phyloP scores from a whole-genome alignment of 1,140 invertebrate genomes.

The Bombus pyrosoma region DNA sequence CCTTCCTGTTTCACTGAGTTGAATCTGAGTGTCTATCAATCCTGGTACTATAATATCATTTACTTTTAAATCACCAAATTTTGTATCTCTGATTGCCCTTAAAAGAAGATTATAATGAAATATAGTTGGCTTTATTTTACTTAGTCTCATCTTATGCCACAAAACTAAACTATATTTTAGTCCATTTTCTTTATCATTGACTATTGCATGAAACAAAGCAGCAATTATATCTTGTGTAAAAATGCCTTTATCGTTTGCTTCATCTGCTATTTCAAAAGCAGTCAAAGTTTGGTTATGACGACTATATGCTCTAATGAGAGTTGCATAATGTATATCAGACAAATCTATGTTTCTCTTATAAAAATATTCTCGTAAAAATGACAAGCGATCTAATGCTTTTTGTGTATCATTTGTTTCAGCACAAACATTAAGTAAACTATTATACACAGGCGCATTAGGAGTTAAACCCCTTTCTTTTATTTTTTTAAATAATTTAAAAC shows the following conservation, averaged over 20 bases:
- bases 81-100: constrained; percentile 90
- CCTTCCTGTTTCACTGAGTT: constrained; percentile 44
- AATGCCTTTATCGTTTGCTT: constrained; percentile 89
- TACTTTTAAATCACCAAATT: constrained; percentile 86
- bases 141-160: constrained; percentile 91
- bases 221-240: constrained; percentile 88
- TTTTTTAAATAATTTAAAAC: constrained; percentile 91
- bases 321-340: constrained; percentile 91
- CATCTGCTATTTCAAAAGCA: constrained; percentile 92
- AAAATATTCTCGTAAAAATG: constrained; percentile 83
- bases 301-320: constrained; percentile 96
- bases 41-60: constrained; percentile 79
- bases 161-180: constrained; percentile 90
- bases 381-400: constrained; percentile 82
- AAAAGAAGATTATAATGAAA: constrained; percentile 92
- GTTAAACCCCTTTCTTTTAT: constrained; percentile 90
- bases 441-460: constrained; percentile 88
- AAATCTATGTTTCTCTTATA: constrained; percentile 85
- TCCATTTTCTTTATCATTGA: constrained; percentile 89
- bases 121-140: constrained; percentile 86
- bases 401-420: constrained; percentile 89
- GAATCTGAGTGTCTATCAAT: constrained; percentile 37
- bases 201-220: constrained; percentile 92
- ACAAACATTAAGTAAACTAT: constrained; percentile 94
- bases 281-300: constrained; percentile 88